phyloP scores from a whole-genome alignment of 2,888 invertebrate species.

The Latrodectus elegans region DNA sequence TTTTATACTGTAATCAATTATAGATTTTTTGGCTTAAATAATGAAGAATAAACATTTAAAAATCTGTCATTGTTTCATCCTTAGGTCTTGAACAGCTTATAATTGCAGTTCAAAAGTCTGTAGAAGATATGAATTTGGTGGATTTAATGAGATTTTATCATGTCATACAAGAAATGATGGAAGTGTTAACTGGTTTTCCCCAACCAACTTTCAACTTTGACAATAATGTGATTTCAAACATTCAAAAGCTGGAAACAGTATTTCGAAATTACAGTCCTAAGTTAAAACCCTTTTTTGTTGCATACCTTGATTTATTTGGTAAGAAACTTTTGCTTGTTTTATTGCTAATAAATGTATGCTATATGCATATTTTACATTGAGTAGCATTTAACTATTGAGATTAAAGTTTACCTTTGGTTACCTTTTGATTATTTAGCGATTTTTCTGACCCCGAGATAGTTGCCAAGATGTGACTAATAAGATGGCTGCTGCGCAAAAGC shows the following conservation, averaged over 20 bases:
- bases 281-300: conserved; percentile 13
- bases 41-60: no score
- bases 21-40: no score
- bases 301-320: conserved; percentile 57
- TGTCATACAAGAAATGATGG: not conserved
- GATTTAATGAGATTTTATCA: not conserved
- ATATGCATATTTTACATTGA: no score
- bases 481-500: no score
- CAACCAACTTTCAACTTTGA: conserved; percentile 23
- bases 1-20: no score
- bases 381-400: no score
- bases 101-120: conserved; percentile 18
- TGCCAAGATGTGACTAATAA: no score
- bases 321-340: not conserved
- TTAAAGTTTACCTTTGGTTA: no score
- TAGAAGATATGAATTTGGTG: conserved; percentile 1
- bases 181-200: not conserved
- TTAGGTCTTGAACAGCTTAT: conserved; percentile 37
- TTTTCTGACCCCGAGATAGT: no score
- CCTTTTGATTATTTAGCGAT: no score
- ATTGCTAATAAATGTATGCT: no score
- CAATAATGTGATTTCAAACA: conserved; percentile 23
- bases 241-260: conserved; percentile 28
- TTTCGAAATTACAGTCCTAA: conserved; percentile 24
- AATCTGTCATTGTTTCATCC: not conserved